These are phyloP conservation scores for Solenopsis fugax DNA, from an alignment of 1,140 invertebrate genomes.

Conservation along the genomic window DNA sequence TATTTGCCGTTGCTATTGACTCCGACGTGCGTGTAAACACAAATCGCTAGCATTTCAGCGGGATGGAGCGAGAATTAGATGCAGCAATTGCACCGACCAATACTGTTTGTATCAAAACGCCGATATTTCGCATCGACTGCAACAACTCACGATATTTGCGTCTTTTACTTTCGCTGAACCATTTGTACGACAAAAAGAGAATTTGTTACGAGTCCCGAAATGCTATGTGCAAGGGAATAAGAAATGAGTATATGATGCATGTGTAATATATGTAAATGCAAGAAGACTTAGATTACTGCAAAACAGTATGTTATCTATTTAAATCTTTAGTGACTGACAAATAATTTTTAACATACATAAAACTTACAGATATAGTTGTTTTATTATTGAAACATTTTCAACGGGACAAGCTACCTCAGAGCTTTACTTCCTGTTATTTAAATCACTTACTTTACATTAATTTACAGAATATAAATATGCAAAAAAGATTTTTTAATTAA, in stretches of 20 bases:
- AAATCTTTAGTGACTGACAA: background rate
- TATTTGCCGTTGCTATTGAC: slow-evolving; percentile 63
- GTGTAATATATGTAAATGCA: background rate
- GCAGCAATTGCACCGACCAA: slow-evolving; percentile 54
- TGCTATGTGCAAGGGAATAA: background rate
- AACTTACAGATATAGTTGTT: background rate
- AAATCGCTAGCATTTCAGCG: slow-evolving; percentile 51
- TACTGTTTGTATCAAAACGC: slow-evolving; percentile 56
- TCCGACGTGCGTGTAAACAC: slow-evolving; percentile 58
- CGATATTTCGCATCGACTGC: slow-evolving; percentile 41
- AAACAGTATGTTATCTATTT: background rate
- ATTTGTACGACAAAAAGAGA: slow-evolving; percentile 15
- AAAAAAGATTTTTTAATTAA: background rate
- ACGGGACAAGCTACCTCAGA: background rate
- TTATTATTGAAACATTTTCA: background rate
- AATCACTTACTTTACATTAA: background rate
- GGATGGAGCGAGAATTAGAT: slow-evolving; percentile 44
- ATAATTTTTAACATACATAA: background rate
- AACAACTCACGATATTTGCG: slow-evolving; percentile 11
- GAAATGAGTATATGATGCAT: background rate
- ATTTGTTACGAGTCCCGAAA: background rate
- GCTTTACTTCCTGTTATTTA: background rate
- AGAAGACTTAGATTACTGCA: background rate
- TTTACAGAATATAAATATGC: background rate
- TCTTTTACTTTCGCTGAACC: slow-evolving; percentile 14